Base-by-base conservation (phyloP, 2,888 invertebrate species). In the Caenorhabditis doughertyi region DNA sequence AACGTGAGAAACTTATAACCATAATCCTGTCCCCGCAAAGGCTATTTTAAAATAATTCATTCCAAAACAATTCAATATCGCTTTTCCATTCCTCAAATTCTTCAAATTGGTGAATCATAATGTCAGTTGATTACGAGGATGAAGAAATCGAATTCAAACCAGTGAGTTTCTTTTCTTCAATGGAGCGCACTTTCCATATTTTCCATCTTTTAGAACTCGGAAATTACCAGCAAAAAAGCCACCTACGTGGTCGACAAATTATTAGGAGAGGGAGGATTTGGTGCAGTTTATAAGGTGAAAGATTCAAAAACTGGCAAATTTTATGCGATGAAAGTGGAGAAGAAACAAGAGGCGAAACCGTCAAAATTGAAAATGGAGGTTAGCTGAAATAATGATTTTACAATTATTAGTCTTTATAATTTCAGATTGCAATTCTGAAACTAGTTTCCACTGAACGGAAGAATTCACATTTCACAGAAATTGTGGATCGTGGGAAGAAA, bases 341-440 rank as follows among this genome's bases (percentile, higher is more conserved):
- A 84, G 76, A 90, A 89, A 76, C 49, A 86, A 8, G 87, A 86
- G 39, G 53, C 87, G 27, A 84, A 83, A 25, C 87, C 87, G 58
- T 87, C 89, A 13, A 89, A 90, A 58, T 84, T 89, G 16, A 89
- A 90, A 64, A 89, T 89, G 90, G 89, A 89, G n/a, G n/a, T n/a
- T n/a, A n/a, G n/a, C n/a, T n/a, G n/a, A n/a, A n/a, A n/a, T n/a
- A n/a, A n/a, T n/a, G n/a, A n/a, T n/a, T n/a, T n/a, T n/a, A n/a
- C n/a, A n/a, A n/a, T n/a, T n/a, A n/a, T n/a, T n/a, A n/a, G n/a
- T n/a, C n/a, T n/a, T n/a, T n/a, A n/a, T n/a, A n/a, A n/a, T n/a
- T n/a, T n/a, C n/a, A n/a, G 53, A 89, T 89, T 9, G 79, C 83
- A 42, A 89, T 89, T 58, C 80, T 89, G 77, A 89, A 89, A 55